Base-by-base conservation (phyloP, 1,140 invertebrate species). In the Brachionus calyciflorus region DNA sequence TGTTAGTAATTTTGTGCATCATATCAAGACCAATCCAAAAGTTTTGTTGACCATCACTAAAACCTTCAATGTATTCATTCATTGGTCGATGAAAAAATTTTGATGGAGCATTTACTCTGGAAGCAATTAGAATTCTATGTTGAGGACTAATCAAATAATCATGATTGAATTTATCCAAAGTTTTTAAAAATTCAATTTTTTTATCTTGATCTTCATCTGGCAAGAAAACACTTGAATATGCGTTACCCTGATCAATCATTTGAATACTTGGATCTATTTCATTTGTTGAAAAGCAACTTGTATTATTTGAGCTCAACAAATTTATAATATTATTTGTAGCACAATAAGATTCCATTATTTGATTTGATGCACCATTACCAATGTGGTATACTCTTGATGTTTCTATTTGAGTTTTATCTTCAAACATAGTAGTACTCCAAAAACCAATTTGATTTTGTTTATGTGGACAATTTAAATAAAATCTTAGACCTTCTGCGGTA, bases 11-110 rank as follows among this genome's bases (percentile, higher is more conserved):
- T 24, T 55, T 73, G 46, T 73, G 26, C 3, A 73, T 17, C 37
- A 40, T 55, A 9, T 73, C 69, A 21, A 73, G 49, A 24, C 69
- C 69, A 41, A 73, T 73, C 69, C 69, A 73, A 49, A 49, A 73
- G 40, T 73, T 73, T 33, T 44, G 49, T 30, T 51, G 46, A 28
- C 69, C 69, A 55, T 73, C 69, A 26, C 26, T 17, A 28, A 73
- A 73, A n/a, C 69, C 69, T 24, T 73, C 46, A 12, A 51, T 41
- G 48, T 73, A 49, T 26, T 73, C 44, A 19, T 49, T 17, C 1
- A 51, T 37, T 14, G 17, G 6, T 55, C 46, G 49, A 26, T 73
- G 19, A 26, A 73, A 73, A 48, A 73, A 73, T 26, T 48, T 33
- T 51, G 49, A 28, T 17, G 30, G 19, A 17, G 69, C 17, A 55